Percentiles rank a stretch among this genome's conserved stretches.
These are phyloP conservation scores for Hesperia comma DNA, from an alignment of 2,888 invertebrate species.

Conservation along the genomic window DNA sequence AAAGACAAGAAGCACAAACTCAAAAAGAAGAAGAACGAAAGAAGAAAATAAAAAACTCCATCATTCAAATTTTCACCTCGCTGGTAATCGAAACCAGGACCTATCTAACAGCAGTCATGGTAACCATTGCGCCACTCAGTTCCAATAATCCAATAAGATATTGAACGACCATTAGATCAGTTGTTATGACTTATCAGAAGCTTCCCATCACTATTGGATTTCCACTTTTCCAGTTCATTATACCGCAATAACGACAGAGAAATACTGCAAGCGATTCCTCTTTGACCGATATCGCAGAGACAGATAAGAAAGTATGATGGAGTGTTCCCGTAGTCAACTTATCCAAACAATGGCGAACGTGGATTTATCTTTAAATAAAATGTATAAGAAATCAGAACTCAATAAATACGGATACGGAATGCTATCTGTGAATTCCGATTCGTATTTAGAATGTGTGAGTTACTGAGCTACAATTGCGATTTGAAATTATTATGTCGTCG, in stretches of 20 bases:
- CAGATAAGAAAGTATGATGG: conserved; percentile 1
- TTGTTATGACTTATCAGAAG: too few relatives aligned
- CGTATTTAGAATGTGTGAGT: conserved; percentile 27
- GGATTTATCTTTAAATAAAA: conserved; percentile 4
- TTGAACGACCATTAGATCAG: too few relatives aligned
- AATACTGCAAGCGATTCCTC: neutral
- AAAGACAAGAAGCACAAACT: too few relatives aligned
- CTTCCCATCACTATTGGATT: neutral
- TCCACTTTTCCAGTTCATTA: neutral
- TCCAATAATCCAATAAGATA: too few relatives aligned
- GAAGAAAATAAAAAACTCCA: too few relatives aligned
- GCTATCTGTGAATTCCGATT: conserved; percentile 28
- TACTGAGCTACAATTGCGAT: conserved; percentile 30
- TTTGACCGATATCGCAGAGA: neutral
- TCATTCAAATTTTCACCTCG: too few relatives aligned
- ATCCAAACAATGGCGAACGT: neutral
- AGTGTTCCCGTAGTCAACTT: neutral
- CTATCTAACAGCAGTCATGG: too few relatives aligned
- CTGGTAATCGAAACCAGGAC: too few relatives aligned
- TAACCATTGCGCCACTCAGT: too few relatives aligned
- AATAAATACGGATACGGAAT: conserved; percentile 20
- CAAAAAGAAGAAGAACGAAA: too few relatives aligned
- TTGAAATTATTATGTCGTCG: conserved; percentile 35
- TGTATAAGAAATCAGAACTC: conserved; percentile 14
- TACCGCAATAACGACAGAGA: neutral